Evolutionary conservation across 2,797 vertebrate genomes (phyloP).

Genomic region (Cyprinella venusta): DNA sequence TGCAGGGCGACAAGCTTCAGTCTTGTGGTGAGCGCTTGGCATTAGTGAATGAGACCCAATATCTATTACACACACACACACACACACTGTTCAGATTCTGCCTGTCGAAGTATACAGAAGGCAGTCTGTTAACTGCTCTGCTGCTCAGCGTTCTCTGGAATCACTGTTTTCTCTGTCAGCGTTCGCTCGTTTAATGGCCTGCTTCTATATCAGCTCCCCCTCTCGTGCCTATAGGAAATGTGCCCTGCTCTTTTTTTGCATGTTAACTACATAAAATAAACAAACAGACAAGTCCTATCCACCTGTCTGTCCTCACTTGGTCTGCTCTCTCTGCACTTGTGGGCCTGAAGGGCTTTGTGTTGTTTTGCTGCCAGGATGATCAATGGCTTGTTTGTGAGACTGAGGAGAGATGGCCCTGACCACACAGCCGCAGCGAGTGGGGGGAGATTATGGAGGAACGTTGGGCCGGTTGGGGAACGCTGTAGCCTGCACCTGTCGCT

Average conservation of each 20-base stretch:
- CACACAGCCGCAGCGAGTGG: slow-evolving; percentile 26
- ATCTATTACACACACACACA: slow-evolving; percentile 38
- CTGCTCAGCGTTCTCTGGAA: slow-evolving; percentile 27
- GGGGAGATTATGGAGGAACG: slow-evolving; percentile 23
- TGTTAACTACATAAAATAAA: slow-evolving; percentile 26
- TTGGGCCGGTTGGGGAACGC: slow-evolving; percentile 12
- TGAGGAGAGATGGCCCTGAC: slow-evolving; percentile 32
- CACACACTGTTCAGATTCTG: slow-evolving; percentile 22
- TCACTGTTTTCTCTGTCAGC: slow-evolving; percentile 46
- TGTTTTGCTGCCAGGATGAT: slow-evolving; percentile 51
- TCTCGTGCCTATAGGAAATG: slow-evolving; percentile 2
- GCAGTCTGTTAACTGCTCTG: slow-evolving; percentile 29
- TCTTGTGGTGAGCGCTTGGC: not conserved
- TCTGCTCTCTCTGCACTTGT: slow-evolving; percentile 22
- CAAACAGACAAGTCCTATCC: slow-evolving; percentile 42
- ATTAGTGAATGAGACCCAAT: slow-evolving; percentile 11
- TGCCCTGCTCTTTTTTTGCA: not conserved
- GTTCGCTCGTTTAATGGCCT: slow-evolving; percentile 32
- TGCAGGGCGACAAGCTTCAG: not conserved
- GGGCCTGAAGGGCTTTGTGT: slow-evolving; percentile 45
- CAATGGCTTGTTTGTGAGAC: slow-evolving; percentile 50
- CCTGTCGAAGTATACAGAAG: slow-evolving; percentile 36
- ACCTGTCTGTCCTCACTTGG: slow-evolving; percentile 42
- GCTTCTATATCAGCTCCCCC: slow-evolving; percentile 19
- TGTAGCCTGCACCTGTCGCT: slow-evolving; percentile 49